These are phyloP conservation scores for Herpailurus yagouaroundi DNA, from an alignment of 2,113 vertebrate genomes.

Conservation along the genomic window DNA sequence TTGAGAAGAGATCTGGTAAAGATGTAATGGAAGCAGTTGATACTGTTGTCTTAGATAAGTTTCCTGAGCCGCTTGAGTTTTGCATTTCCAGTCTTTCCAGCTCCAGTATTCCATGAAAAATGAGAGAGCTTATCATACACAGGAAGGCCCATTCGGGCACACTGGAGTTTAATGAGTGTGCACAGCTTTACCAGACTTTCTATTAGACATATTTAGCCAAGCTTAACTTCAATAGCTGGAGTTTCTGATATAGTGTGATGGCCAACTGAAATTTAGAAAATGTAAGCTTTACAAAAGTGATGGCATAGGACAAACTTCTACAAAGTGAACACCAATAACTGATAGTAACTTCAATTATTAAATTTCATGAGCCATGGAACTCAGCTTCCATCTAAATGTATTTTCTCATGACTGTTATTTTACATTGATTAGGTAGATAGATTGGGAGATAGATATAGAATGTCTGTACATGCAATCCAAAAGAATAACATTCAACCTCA, in stretches of 20 bases:
- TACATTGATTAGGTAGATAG: not conserved
- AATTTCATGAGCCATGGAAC: not conserved
- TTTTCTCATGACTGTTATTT: not conserved
- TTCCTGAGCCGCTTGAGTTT: not conserved
- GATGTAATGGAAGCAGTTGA: not conserved
- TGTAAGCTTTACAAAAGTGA: not conserved
- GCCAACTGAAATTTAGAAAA: constrained; percentile 1
- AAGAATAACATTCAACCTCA: not conserved
- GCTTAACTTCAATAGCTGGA: not conserved
- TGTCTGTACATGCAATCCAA: not conserved
- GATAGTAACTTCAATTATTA: not conserved
- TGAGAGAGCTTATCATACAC: not conserved
- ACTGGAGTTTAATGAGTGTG: not conserved
- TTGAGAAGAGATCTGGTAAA: not conserved
- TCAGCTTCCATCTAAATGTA: not conserved
- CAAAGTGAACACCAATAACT: not conserved
- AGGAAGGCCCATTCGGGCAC: not conserved
- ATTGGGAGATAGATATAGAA: not conserved
- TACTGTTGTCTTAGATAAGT: not conserved
- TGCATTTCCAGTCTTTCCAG: not conserved
- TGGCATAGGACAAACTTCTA: not conserved
- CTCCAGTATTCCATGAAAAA: not conserved
- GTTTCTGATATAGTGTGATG: not conserved
- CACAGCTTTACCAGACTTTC: not conserved
- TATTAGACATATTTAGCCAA: not conserved